Evolutionary conservation across 2,797 vertebrate genomes (phyloP).

Genomic region (Delichon dasypus): DNA sequence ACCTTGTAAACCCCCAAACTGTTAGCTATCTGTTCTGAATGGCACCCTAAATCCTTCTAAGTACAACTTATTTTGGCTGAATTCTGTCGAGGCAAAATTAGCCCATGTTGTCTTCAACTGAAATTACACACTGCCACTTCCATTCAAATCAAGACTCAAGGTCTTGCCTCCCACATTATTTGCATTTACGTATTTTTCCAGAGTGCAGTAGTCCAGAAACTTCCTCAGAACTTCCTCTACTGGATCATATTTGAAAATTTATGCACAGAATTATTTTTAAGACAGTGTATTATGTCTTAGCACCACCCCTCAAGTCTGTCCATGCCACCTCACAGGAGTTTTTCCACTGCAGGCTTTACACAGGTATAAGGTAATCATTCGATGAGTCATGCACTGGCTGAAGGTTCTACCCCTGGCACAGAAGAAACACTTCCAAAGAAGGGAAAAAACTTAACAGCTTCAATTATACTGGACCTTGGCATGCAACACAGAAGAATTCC

Average conservation of each 20-base stretch:
- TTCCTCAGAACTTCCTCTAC: background rate
- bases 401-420: background rate
- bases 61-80: conserved; percentile 60
- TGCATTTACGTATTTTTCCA: background rate
- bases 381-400: background rate
- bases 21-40: conserved; percentile 54
- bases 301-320: no score
- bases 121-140: conserved; percentile 44
- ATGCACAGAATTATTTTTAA: background rate
- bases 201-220: background rate
- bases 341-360: background rate
- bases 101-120: conserved; percentile 50
- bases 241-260: background rate
- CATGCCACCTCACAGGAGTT: background rate
- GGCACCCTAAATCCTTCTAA: conserved; percentile 62
- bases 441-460: background rate
- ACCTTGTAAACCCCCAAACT: conserved; percentile 62
- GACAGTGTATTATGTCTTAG: background rate
- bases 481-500: background rate
- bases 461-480: rapidly evolving
- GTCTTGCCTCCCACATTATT: conserved; percentile 1
- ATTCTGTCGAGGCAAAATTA: conserved; percentile 53
- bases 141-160: conserved; percentile 18
- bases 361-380: background rate
- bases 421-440: background rate